These are phyloP conservation scores for Daphoenositta chrysoptera DNA, from an alignment of 2,113 vertebrate species.

Conservation along the genomic window DNA sequence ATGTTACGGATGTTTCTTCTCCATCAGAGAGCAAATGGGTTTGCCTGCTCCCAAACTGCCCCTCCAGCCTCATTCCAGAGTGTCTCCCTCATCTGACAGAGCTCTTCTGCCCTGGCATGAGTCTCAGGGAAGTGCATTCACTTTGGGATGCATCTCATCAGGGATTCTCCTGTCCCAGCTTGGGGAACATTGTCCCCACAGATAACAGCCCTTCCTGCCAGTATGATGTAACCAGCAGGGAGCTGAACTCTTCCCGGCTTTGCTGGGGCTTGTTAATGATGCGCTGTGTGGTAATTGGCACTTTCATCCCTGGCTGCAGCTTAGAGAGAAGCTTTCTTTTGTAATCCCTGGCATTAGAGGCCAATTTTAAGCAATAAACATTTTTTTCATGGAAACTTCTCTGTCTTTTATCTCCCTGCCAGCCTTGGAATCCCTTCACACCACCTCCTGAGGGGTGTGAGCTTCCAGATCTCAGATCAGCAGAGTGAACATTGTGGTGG, in stretches of 20 bases:
- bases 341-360: neutral
- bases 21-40: neutral
- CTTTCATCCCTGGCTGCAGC: neutral
- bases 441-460: conserved; percentile 78
- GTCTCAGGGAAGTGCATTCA: fast-evolving
- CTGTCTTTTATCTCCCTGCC: neutral
- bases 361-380: neutral
- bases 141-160: neutral
- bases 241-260: neutral
- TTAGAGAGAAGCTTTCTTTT: neutral
- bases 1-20: neutral
- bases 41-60: neutral
- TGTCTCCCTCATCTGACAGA: fast-evolving
- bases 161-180: neutral
- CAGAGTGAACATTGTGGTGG: conserved; percentile 77
- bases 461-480: conserved; percentile 79
- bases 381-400: neutral
- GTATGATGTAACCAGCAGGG: neutral
- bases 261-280: neutral
- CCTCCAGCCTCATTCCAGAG: neutral
- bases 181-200: neutral
- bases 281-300: neutral
- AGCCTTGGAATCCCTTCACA: neutral
- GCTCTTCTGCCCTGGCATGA: neutral
- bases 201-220: neutral